phyloP scores from a whole-genome alignment of 2,113 vertebrate genomes.

The Pachyramphus minor region DNA sequence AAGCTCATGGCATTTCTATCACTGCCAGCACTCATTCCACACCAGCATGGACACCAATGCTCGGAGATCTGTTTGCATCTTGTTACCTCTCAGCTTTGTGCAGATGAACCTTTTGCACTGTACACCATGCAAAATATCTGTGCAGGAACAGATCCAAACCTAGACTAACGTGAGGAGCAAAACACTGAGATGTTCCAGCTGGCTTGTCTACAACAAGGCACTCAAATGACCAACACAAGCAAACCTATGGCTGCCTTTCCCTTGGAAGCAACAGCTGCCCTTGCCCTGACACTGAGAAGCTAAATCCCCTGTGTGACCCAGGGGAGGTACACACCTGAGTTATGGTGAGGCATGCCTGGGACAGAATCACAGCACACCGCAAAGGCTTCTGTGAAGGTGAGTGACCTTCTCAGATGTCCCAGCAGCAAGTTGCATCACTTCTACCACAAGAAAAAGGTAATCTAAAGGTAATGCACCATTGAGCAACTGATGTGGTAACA shows the following conservation, averaged over 20 bases:
- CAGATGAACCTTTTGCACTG: not conserved
- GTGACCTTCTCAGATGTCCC: not conserved
- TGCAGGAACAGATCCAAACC: not conserved
- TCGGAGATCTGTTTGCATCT: not conserved
- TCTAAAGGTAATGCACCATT: not conserved
- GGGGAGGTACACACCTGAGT: not conserved
- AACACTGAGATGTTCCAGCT: not conserved
- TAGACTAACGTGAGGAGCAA: accelerated
- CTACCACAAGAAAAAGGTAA: not conserved
- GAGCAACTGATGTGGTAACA: not conserved
- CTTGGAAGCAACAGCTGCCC: not conserved
- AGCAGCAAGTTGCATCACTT: not conserved
- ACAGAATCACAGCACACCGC: not conserved
- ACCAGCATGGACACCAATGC: not conserved
- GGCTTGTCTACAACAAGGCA: not conserved
- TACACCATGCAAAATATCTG: accelerated
- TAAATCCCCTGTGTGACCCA: no score
- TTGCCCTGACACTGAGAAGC: not conserved
- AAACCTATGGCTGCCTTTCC: not conserved
- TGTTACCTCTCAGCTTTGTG: not conserved
- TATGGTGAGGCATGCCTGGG: not conserved
- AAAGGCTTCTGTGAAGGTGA: not conserved
- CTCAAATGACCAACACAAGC: accelerated
- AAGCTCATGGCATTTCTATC: not conserved
- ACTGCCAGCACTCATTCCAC: not conserved